Evolutionary conservation across 2,113 vertebrate species (phyloP).

Genomic region (Corythaixoides concolor): DNA sequence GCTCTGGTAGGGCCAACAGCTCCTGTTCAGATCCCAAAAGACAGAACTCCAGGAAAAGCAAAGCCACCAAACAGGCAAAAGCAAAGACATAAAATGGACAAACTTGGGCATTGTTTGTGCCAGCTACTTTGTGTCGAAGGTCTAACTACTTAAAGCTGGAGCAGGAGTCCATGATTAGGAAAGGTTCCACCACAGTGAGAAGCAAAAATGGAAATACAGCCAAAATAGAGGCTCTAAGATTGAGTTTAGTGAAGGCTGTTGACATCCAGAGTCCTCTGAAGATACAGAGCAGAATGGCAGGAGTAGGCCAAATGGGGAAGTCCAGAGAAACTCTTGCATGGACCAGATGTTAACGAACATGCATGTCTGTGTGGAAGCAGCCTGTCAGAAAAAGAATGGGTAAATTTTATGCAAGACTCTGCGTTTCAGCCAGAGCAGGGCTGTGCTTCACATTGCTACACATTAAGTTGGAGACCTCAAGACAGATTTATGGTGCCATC

Average conservation of each 20-base stretch:
- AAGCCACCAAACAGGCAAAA: neutral
- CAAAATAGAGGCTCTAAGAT: neutral
- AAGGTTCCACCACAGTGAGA: neutral
- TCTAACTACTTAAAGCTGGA: neutral
- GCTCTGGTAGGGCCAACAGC: neutral
- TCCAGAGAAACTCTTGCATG: neutral
- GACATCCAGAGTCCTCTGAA: neutral
- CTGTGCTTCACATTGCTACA: neutral
- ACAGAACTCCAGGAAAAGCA: neutral
- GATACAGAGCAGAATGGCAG: neutral
- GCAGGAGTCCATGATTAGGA: neutral
- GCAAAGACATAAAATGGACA: neutral
- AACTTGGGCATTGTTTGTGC: neutral
- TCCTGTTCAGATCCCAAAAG: neutral
- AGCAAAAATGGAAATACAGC: neutral
- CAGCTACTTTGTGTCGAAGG: neutral
- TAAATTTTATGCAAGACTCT: neutral
- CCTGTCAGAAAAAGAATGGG: neutral
- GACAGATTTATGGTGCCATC: slow-evolving; percentile 42
- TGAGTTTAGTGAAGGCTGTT: neutral
- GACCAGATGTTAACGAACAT: neutral
- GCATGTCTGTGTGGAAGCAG: neutral
- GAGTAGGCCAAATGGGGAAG: neutral
- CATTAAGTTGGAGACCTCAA: slow-evolving; percentile 11
- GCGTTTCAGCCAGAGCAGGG: neutral